A percentile compares a stretch with the other conserved stretches of the same genome.
phyloP scores from a whole-genome alignment of 2,113 vertebrate genomes.

The Erinaceus europaeus region DNA sequence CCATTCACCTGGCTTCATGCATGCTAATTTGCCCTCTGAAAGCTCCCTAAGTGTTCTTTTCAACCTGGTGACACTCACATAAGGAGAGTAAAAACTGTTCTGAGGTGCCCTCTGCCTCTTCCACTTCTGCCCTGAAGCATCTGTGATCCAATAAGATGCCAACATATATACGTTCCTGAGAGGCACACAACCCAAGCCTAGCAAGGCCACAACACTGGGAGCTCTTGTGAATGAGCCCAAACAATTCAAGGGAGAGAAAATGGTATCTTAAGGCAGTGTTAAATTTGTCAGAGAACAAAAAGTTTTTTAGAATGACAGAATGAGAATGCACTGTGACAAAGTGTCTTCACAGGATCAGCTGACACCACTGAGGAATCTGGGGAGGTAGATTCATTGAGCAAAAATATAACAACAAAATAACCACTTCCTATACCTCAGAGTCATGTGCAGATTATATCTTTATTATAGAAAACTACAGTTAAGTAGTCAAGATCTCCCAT shows the following conservation, averaged over 20 bases:
- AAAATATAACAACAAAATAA: too few species aligned
- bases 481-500: neutral
- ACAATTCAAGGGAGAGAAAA: neutral
- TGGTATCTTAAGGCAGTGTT: neutral
- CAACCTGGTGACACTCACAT: neutral
- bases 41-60: neutral
- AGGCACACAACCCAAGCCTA: too few species aligned
- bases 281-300: neutral
- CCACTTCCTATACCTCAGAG: neutral
- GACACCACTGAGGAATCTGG: neutral
- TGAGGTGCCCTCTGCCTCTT: too few species aligned
- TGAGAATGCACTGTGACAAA: neutral
- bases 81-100: neutral
- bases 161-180: too few species aligned
- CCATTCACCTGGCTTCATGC: too few species aligned
- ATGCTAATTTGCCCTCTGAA: neutral
- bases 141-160: neutral
- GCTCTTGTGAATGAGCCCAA: neutral
- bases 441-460: neutral
- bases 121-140: neutral
- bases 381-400: neutral
- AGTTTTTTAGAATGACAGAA: neutral
- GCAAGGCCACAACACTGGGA: too few species aligned
- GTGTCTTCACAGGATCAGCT: neutral
- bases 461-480: neutral